Evolutionary conservation across 30 jellyfish, hydroid and myxozoan species (phyloP).

Genomic region (Aurelia aurita): DNA sequence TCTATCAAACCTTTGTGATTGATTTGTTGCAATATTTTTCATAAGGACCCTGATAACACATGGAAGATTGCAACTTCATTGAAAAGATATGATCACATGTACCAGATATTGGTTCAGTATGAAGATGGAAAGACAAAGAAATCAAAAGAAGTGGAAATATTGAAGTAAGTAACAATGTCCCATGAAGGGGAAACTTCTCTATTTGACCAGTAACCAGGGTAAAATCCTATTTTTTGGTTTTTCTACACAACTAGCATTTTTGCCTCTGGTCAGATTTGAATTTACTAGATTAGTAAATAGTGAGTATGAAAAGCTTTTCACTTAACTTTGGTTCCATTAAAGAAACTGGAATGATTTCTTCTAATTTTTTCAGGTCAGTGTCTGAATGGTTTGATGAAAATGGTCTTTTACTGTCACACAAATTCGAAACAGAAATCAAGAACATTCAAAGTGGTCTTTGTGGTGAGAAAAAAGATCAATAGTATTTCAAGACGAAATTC

Average conservation of each 20-base stretch:
- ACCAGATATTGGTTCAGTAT: constrained; percentile 26
- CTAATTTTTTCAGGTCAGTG: constrained; percentile 64
- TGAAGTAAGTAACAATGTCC: constrained; percentile 31
- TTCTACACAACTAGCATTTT: too few relatives aligned
- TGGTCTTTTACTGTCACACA: constrained; percentile 68
- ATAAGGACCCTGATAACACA: constrained; percentile 85
- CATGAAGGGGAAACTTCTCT: too few relatives aligned
- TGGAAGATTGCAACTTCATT: constrained; percentile 88
- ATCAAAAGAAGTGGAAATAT: constrained; percentile 27
- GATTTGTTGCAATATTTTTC: background rate
- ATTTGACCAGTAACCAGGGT: too few relatives aligned
- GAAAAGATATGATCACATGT: constrained; percentile 74
- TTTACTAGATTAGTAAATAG: background rate
- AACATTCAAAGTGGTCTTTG: constrained; percentile 38
- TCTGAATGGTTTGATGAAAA: constrained; percentile 91
- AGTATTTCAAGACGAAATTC: background rate
- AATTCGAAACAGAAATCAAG: constrained; percentile 69
- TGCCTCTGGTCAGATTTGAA: background rate
- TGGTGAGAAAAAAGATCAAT: constrained; percentile 76
- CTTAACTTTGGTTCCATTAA: background rate
- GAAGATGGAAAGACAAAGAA: constrained; percentile 79
- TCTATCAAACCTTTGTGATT: too few relatives aligned
- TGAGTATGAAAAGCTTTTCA: too few relatives aligned
- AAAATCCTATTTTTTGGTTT: too few relatives aligned
- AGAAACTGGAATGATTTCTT: background rate